These are phyloP conservation scores for Chrysemys picta DNA, from an alignment of 2,113 vertebrate species.

Conservation along the genomic window DNA sequence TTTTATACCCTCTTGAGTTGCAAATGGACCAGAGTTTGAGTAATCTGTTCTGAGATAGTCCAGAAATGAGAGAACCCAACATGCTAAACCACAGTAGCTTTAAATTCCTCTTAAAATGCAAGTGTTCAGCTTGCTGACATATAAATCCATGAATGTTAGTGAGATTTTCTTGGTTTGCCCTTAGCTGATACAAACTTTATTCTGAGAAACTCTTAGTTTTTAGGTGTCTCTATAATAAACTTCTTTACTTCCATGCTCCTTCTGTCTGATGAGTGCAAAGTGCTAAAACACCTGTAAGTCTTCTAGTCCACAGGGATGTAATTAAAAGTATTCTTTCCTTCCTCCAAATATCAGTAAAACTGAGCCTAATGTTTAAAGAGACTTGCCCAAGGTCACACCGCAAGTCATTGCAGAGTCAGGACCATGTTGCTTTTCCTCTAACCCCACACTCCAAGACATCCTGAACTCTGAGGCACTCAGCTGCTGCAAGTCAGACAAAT, in stretches of 20 bases:
- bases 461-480: not conserved
- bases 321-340: not conserved
- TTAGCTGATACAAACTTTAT: not conserved
- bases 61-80: too few relatives aligned
- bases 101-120: not conserved
- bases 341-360: not conserved
- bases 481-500: not conserved
- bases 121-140: not conserved
- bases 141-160: not conserved
- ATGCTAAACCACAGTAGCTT: not conserved
- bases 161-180: not conserved
- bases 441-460: not conserved
- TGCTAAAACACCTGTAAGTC: not conserved
- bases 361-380: not conserved
- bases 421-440: not conserved
- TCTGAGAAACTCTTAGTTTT: not conserved
- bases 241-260: not conserved
- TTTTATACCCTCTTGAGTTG: too few relatives aligned
- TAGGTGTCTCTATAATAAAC: not conserved
- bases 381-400: not conserved
- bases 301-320: not conserved
- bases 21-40: too few relatives aligned
- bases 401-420: not conserved
- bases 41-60: too few relatives aligned
- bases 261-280: rapidly evolving